Evolutionary conservation across 92 coral and sea anemone species (phyloP).

Genomic region (Micromussa lordhowensis): DNA sequence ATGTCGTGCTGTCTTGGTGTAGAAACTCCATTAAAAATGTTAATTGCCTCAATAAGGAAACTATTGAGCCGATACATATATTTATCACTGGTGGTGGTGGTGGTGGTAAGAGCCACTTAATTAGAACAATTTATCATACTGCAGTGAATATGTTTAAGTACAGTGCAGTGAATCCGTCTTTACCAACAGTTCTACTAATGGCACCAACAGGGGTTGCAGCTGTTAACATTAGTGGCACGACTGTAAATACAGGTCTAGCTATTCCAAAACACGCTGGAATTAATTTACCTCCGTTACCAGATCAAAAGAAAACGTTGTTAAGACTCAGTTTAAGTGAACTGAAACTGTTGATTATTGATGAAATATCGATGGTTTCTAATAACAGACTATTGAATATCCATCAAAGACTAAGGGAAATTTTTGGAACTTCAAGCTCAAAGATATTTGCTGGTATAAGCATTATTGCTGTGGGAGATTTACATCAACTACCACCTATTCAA

Average conservation of each 20-base stretch:
- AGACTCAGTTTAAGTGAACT: neutral
- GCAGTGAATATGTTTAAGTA: constrained; percentile 27
- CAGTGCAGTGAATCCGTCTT: constrained; percentile 49
- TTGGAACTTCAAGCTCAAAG: constrained; percentile 40
- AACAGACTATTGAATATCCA: neutral
- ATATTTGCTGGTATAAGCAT: constrained; percentile 60
- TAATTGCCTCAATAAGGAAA: constrained; percentile 23
- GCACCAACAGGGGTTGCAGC: constrained; percentile 83
- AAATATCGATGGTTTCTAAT: neutral
- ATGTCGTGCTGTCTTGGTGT: constrained; percentile 44
- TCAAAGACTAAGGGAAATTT: neutral
- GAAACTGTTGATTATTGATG: neutral
- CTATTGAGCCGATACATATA: constrained; percentile 36
- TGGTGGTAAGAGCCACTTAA: constrained; percentile 55
- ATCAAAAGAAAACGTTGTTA: neutral
- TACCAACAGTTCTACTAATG: constrained; percentile 70
- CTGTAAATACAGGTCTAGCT: constrained; percentile 50
- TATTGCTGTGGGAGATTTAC: constrained; percentile 59
- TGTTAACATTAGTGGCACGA: constrained; percentile 69
- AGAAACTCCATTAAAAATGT: constrained; percentile 54
- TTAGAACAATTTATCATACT: constrained; percentile 44
- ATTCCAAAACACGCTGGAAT: constrained; percentile 9
- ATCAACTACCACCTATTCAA: constrained; percentile 68
- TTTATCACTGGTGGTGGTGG: constrained; percentile 64
- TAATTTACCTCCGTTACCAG: neutral